These are phyloP conservation scores for Plebejus melissa DNA, from an alignment of 2,888 invertebrate species.

Conservation along the genomic window DNA sequence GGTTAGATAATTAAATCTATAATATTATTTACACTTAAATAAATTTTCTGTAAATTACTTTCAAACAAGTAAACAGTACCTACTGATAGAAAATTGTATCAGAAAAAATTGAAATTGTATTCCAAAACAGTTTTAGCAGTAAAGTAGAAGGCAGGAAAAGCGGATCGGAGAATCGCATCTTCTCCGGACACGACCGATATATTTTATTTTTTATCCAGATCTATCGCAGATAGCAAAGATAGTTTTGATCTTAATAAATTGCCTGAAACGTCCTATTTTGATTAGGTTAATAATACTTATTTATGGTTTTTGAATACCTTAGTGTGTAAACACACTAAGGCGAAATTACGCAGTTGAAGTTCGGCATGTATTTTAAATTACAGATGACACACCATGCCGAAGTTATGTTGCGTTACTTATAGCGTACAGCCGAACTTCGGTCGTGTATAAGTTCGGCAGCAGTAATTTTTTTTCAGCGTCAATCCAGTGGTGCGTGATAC, in stretches of 20 bases:
- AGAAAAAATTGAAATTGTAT: slow-evolving; percentile 11
- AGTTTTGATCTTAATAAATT: background rate
- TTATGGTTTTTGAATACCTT: too few species aligned
- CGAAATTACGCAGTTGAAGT: too few species aligned
- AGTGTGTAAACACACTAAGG: too few species aligned
- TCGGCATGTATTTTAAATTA: too few species aligned
- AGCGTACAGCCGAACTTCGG: too few species aligned
- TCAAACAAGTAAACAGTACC: background rate
- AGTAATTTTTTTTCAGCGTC: too few species aligned
- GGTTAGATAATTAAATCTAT: too few species aligned
- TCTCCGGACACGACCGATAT: slow-evolving; percentile 13
- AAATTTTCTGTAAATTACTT: background rate
- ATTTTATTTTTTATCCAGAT: slow-evolving; percentile 1
- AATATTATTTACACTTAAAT: too few species aligned
- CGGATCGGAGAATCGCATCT: background rate
- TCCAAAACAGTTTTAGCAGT: background rate
- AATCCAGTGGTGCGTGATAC: too few species aligned
- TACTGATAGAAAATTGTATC: background rate
- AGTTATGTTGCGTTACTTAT: too few species aligned
- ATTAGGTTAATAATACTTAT: background rate
- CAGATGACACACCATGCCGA: too few species aligned
- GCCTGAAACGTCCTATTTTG: background rate
- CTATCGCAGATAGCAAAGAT: slow-evolving; percentile 4
- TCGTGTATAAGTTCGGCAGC: too few species aligned
- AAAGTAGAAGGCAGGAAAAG: slow-evolving; percentile 13